Evolutionary conservation across 1,140 invertebrate species (phyloP).

Genomic region (Drosophila bifasciata): DNA sequence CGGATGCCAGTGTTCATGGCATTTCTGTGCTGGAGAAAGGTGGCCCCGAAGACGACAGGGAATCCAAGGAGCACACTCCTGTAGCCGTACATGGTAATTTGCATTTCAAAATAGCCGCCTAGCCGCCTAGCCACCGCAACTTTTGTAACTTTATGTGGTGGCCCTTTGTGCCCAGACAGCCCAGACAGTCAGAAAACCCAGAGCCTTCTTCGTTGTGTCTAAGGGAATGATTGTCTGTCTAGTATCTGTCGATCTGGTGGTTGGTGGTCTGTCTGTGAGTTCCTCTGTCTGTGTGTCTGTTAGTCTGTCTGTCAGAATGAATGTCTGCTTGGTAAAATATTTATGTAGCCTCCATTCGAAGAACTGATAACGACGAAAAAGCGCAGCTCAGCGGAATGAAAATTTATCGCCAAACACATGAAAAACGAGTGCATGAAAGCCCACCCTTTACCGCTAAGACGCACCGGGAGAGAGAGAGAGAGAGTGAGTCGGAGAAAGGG

Average conservation of each 20-base stretch:
- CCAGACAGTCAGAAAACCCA: too few relatives aligned
- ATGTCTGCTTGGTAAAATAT: conserved; percentile 67
- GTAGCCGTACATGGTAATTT: conserved; percentile 60
- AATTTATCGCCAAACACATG: conserved; percentile 76
- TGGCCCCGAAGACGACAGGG: conserved; percentile 27
- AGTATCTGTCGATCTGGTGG: background rate
- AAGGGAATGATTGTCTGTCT: too few relatives aligned
- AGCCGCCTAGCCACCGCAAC: conserved; percentile 40
- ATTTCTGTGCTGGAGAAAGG: conserved; percentile 4
- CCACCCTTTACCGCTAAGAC: background rate
- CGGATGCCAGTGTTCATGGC: too few relatives aligned
- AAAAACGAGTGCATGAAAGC: conserved; percentile 36
- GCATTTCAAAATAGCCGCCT: conserved; percentile 49
- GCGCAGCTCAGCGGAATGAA: conserved; percentile 73
- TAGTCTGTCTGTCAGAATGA: conserved; percentile 3
- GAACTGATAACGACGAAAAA: conserved; percentile 71
- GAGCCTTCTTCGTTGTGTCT: too few relatives aligned
- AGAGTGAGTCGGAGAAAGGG: too few relatives aligned
- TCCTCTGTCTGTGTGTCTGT: conserved; percentile 1
- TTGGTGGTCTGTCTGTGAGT: background rate
- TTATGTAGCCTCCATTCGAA: conserved; percentile 59
- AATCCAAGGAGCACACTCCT: background rate
- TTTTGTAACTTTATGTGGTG: conserved; percentile 46
- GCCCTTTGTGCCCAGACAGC: conserved; percentile 36
- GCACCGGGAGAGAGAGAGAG: too few relatives aligned